Base-by-base conservation (phyloP, 53 echinoderm and acorn worm species). In the Astropecten irregularis region DNA sequence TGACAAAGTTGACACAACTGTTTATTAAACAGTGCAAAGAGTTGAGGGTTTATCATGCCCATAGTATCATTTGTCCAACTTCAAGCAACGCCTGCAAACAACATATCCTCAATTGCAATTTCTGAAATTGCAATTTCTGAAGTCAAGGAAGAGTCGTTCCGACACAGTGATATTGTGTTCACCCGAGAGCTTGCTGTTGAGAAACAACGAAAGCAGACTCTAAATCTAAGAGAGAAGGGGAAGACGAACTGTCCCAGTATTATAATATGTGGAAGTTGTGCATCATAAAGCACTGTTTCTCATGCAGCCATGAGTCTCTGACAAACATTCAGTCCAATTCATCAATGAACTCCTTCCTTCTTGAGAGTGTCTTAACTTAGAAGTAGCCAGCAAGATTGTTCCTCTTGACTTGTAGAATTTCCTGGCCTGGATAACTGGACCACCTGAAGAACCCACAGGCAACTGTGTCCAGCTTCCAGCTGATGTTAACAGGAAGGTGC, bases 351-450 rank as follows among this genome's bases (percentile, higher is more conserved):
- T 9, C 51, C 14, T 51, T 32, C 39, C 57, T 33, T 51, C 51
- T 51, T 7, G 16, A 51, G 51, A 51, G 7, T 3, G n/a, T 15
- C 51, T 51, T 19, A 51, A 51, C 51, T 15, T 51, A 2, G 16
- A 51, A 10, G 51, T 51, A 51, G 51, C 51, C 18, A 3, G 16
- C 14, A 15, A 51, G 51, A 51, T 51, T 15, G 51, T 51, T 15
- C 18, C 51, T 10, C 9, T 51, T 56, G 60, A 35, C 4, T 60
- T 79, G 21, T 89, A 67, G 31, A 92, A 92, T 47, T 82, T 92
- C 49, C 67, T 92, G 3, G 89, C 92, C 18, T 92, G 92, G 89
- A 56, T 72, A 6, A 53, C 39, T 40, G 76, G 83, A 29, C 31
- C 53, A n/a, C 79, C 72, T 53, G 37, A 68, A 68, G 93, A 73